Evolutionary conservation across 2,888 invertebrate species (phyloP).

Genomic region (Philopedon plagiatum): DNA sequence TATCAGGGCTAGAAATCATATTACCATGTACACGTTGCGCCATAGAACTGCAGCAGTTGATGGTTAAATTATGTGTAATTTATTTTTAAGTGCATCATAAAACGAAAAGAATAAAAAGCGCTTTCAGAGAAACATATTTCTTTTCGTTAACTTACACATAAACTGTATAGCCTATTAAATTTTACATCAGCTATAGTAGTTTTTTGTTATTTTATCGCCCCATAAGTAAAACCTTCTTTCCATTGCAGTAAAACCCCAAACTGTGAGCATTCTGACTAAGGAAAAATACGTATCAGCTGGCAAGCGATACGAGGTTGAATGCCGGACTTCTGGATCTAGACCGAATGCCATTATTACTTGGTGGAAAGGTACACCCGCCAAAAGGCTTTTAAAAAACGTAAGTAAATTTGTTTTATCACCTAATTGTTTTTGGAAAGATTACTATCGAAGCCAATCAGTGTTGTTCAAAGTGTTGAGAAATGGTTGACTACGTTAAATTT

Average conservation of each 20-base stretch:
- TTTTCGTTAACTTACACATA: not conserved
- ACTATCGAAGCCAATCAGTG: constrained; percentile 25
- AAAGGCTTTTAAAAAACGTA: constrained; percentile 85
- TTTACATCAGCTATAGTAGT: not conserved
- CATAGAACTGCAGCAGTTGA: too few species aligned
- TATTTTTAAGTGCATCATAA: not conserved
- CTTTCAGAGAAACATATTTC: too few species aligned
- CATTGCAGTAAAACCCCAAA: constrained; percentile 87
- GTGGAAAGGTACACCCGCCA: constrained; percentile 91
- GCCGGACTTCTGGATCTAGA: constrained; percentile 87
- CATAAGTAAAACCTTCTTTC: constrained; percentile 53
- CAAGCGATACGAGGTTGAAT: constrained; percentile 89
- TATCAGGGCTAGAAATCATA: too few species aligned
- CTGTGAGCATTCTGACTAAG: constrained; percentile 87
- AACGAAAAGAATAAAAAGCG: not conserved
- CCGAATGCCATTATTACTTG: constrained; percentile 90
- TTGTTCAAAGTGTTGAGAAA: constrained; percentile 14
- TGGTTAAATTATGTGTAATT: too few species aligned
- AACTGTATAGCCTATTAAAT: not conserved
- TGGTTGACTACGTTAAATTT: too few species aligned
- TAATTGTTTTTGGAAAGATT: constrained; percentile 37
- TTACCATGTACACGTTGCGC: too few species aligned
- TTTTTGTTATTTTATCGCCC: constrained; percentile 1
- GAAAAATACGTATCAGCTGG: constrained; percentile 88
- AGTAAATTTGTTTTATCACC: constrained; percentile 68